Evolutionary conservation across 2,113 vertebrate species (phyloP).

Genomic region (Neolamprologus modestus): DNA sequence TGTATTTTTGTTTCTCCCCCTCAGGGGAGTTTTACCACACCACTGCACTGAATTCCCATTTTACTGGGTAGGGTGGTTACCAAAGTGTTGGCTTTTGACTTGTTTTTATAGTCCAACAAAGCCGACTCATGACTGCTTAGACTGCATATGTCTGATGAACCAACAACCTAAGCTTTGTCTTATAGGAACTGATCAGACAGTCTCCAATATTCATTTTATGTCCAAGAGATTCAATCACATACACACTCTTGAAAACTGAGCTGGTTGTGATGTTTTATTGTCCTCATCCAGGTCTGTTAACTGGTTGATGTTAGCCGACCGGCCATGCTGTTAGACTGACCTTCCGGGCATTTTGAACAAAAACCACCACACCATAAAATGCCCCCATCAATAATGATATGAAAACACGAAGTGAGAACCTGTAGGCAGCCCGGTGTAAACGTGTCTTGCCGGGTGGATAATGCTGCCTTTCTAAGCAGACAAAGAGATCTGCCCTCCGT

Average conservation of each 20-base stretch:
- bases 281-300: neutral
- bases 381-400: neutral
- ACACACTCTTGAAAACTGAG: neutral
- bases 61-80: neutral
- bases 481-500: neutral
- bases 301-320: neutral
- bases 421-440: neutral
- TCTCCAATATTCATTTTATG: neutral
- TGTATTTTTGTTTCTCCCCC: neutral
- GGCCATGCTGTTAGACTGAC: neutral
- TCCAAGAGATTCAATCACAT: neutral
- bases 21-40: neutral
- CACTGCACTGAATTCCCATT: neutral
- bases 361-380: neutral
- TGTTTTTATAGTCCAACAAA: neutral
- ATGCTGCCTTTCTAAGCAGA: slow-evolving; percentile 1
- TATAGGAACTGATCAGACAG: fast-evolving
- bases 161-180: neutral
- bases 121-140: neutral
- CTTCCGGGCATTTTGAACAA: neutral
- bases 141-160: neutral
- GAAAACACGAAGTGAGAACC: neutral
- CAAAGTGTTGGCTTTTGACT: neutral
- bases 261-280: neutral
- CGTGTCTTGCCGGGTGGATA: neutral